phyloP scores from a whole-genome alignment of 2,888 invertebrate genomes.

The Ophioninae sp. region DNA sequence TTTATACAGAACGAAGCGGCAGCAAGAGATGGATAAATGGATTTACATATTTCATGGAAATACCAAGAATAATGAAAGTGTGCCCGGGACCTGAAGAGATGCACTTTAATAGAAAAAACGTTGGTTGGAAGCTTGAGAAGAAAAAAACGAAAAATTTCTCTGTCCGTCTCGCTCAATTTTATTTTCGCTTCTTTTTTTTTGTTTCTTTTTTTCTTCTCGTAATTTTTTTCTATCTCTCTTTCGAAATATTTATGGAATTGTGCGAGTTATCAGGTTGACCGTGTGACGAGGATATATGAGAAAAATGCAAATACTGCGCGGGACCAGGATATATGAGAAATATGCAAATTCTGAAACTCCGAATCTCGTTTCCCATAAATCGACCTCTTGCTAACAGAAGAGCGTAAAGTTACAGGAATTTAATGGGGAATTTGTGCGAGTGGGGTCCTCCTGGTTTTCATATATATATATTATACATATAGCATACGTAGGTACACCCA shows the following conservation, averaged over 20 bases:
- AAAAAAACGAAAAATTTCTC: slow-evolving; percentile 6
- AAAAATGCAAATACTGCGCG: slow-evolving; percentile 43
- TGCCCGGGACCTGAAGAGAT: slow-evolving; percentile 28
- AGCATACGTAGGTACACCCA: background rate
- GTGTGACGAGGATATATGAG: slow-evolving; percentile 45
- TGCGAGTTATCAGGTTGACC: slow-evolving; percentile 51
- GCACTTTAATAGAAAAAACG: slow-evolving; percentile 50
- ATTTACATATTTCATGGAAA: slow-evolving; percentile 59
- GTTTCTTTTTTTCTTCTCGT: background rate
- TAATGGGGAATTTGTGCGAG: background rate
- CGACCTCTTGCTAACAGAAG: slow-evolving; percentile 11
- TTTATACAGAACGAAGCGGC: slow-evolving; percentile 35
- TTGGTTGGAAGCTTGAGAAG: background rate
- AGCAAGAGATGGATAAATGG: slow-evolving; percentile 58
- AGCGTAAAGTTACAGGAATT: slow-evolving; percentile 16
- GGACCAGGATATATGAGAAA: slow-evolving; percentile 6
- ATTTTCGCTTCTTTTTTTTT: background rate
- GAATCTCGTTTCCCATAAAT: slow-evolving; percentile 15
- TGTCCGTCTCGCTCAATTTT: background rate
- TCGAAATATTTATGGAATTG: slow-evolving; percentile 45
- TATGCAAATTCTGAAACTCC: slow-evolving; percentile 21
- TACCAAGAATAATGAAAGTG: slow-evolving; percentile 59
- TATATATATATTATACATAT: background rate
- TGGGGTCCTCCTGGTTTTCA: background rate
- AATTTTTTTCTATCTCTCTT: slow-evolving; percentile 6